These are phyloP conservation scores for Cyanoramphus novaezelandiae DNA, from an alignment of 2,113 vertebrate genomes.

Conservation along the genomic window DNA sequence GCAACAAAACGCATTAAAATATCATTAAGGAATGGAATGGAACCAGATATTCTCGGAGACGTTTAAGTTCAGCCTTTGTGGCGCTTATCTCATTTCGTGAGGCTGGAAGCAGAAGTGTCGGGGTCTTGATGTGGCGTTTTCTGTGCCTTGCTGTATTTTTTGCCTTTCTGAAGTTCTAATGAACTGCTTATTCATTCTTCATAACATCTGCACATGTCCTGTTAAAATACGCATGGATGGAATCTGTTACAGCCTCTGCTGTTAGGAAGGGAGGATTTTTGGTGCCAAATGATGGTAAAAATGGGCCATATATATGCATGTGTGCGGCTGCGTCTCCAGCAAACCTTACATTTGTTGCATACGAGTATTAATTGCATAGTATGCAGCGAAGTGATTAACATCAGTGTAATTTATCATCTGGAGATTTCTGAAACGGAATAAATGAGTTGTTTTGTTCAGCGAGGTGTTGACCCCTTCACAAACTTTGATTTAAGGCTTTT, in stretches of 20 bases:
- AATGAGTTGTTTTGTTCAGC: conserved; percentile 80
- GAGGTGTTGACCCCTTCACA: conserved; percentile 79
- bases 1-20: conserved; percentile 46
- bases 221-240: neutral
- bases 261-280: conserved; percentile 20
- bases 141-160: neutral
- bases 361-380: conserved; percentile 72
- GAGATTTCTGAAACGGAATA: conserved; percentile 75
- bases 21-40: conserved; percentile 16
- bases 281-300: conserved; percentile 57
- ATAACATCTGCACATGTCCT: neutral
- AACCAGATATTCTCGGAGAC: neutral
- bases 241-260: conserved; percentile 31
- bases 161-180: conserved; percentile 38
- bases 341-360: conserved; percentile 50
- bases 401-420: conserved; percentile 79
- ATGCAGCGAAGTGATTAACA: conserved; percentile 75
- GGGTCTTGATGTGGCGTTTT: neutral
- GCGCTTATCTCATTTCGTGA: neutral
- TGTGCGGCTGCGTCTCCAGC: conserved; percentile 24
- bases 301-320: neutral
- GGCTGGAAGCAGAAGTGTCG: neutral
- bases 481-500: conserved; percentile 73
- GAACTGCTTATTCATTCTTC: conserved; percentile 21
- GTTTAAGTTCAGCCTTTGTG: neutral